Base-by-base conservation (phyloP, 2,888 invertebrate genomes). In the Lasioglossum villosulum region DNA sequence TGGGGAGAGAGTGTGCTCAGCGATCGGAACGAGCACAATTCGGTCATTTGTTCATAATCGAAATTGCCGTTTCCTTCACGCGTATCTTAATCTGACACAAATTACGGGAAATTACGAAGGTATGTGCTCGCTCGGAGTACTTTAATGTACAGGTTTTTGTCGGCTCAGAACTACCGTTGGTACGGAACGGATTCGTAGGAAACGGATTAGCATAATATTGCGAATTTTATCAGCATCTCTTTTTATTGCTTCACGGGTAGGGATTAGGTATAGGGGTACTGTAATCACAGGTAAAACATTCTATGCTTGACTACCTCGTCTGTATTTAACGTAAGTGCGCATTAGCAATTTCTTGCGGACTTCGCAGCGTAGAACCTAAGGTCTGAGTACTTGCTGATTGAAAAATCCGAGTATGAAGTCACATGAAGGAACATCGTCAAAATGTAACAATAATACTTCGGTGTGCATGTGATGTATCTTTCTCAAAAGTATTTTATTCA, bases 1-100 rank as follows among this genome's bases (percentile, higher is more conserved):
- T 27, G 30, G 45, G 84, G 92, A 92, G 93, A 93, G 93, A 93
- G 93, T 92, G 89, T 82, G 88, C 87, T 82, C 91, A 90, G 83
- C 87, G 88, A 92, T 91, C 91, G 92, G 91, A 93, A 92, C 91
- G 89, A 80, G 85, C 72, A 80, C 88, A 89, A 87, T 87, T 90
- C 83, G 85, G 84, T 86, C 88, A 92, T 91, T 92, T 92, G 91
- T 92, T 92, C 88, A 86, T 90, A 91, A 91, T 91, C 88, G 81
- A 89, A 92, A 92, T 92, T 87, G 91, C 86, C 63, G 88, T 92
- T 92, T 92, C 89, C 88, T 86, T 80, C 88, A 90, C 87, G 86
- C 90, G 87, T 86, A 82, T 81, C 89, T 90, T 70, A 59, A 74
- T 1, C 39, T 27, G 70, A 75, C 63, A 63, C 45, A 39, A 74